Evolutionary conservation across 2,113 vertebrate species (phyloP).

Genomic region (Pogonocichla stellata): DNA sequence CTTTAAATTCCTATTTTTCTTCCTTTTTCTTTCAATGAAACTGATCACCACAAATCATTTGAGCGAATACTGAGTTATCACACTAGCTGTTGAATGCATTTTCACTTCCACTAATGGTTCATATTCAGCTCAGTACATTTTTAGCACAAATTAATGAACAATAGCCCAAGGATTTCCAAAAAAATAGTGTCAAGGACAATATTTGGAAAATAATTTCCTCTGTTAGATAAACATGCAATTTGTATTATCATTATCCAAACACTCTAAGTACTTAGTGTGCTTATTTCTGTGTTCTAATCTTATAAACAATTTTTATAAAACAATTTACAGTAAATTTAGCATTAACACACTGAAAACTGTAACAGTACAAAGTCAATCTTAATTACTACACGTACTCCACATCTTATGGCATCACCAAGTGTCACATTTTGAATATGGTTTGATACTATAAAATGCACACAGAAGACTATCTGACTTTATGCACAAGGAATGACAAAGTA

Average conservation of each 20-base stretch:
- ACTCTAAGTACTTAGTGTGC: not conserved
- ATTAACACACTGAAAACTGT: not conserved
- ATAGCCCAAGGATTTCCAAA: constrained; percentile 24
- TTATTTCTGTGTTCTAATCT: constrained; percentile 43
- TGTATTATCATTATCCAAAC: constrained; percentile 22
- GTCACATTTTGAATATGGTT: not conserved
- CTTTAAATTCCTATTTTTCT: not conserved
- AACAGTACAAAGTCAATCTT: not conserved
- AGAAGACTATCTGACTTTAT: not conserved
- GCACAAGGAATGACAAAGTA: not conserved
- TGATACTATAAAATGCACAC: not conserved
- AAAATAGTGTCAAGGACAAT: not conserved
- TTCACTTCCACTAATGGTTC: not conserved
- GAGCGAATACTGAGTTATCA: not conserved
- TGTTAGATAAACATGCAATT: constrained; percentile 6
- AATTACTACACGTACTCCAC: not conserved
- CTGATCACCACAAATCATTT: not conserved
- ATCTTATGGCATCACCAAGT: not conserved
- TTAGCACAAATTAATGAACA: constrained; percentile 19
- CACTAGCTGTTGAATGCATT: not conserved
- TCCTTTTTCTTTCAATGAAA: not conserved
- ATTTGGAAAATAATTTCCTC: constrained; percentile 14
- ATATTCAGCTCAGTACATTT: not conserved
- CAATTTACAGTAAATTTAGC: not conserved
- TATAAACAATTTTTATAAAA: not conserved